phyloP scores from a whole-genome alignment of 1,140 invertebrate genomes.

The Drosophila repleta region DNA sequence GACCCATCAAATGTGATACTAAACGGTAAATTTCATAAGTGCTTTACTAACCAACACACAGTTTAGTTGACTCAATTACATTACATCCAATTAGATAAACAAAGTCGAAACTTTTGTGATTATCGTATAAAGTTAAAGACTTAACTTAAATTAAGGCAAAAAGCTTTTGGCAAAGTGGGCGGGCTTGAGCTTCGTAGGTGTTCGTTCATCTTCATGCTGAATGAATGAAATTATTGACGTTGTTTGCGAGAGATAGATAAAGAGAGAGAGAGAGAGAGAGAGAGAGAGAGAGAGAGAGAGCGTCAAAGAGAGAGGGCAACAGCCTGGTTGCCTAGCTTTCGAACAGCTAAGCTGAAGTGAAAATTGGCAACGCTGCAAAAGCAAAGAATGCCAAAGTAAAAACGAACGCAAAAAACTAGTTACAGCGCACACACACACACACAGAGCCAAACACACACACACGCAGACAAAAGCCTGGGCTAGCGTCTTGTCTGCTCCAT shows the following conservation, averaged over 20 bases:
- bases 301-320: conserved; percentile 22
- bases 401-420: conserved; percentile 76
- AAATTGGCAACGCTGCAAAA: conserved; percentile 62
- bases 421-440: conserved; percentile 50
- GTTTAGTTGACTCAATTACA: conserved; percentile 27
- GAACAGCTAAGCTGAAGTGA: conserved; percentile 45
- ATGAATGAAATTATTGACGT: conserved; percentile 72
- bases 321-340: conserved; percentile 29
- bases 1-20: conserved; percentile 3
- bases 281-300: conserved; percentile 14
- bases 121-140: conserved; percentile 38
- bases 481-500: conserved; percentile 50
- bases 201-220: conserved; percentile 61
- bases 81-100: conserved; percentile 32
- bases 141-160: conserved; percentile 42
- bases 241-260: conserved; percentile 18
- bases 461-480: conserved; percentile 11
- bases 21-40: conserved; percentile 18
- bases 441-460: background rate
- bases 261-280: conserved; percentile 16
- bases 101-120: conserved; percentile 14
- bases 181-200: conserved; percentile 10
- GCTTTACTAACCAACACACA: conserved; percentile 26
- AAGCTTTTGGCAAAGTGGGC: background rate
- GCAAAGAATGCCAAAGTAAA: conserved; percentile 72